Evolutionary conservation across 1,140 invertebrate genomes (phyloP), one percentile per base, ranked within the genome.

Genomic region (Vollenhovia emeryi): DNA sequence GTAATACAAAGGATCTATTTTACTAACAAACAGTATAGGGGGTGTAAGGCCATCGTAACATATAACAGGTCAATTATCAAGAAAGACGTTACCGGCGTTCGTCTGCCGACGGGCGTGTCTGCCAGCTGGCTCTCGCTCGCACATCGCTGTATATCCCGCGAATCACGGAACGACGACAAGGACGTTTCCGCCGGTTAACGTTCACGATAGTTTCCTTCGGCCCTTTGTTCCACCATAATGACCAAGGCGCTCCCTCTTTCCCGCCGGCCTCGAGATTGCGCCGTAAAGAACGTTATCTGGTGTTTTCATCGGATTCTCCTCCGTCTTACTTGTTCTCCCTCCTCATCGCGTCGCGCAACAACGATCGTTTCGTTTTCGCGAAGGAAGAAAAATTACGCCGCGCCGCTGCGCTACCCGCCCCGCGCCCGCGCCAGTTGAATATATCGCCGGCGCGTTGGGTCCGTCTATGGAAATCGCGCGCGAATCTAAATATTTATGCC

Each of bases 271-370:
- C 55, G 82, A 75, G 82, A 84, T 84, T 84, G 82, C 57, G 18
- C 71, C 71, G 55, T 84, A 84, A 84, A 84, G 82, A 84, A 84
- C 82, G 82, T 84, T 84, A 84, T 84, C 82, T 84, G 59, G 82
- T 78, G 73, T 84, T 84, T 84, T 84, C 82, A 74, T 84, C 73
- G 82, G 82, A 82, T 82, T 82, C 78, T 57, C 78, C 78, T 82
- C 52, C 66, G 78, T 82, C 78, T 82, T 71, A 21, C 78, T 71
- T 33, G 50, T 59, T 57, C 36, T n/a, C 36, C 78, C 24, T 11
- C 40, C 66, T 27, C 55, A 36, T 73, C 40, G 78, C 66, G 50
- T 45, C 66, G 78, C 52, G 66, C 78, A 82, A 82, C 78, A 73
- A 71, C 66, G 66, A 82, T 82, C 66, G 78, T 73, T 82, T 82